Conservation (phyloP, 2,888 invertebrate species). For the Drosophila siamana region DNA sequence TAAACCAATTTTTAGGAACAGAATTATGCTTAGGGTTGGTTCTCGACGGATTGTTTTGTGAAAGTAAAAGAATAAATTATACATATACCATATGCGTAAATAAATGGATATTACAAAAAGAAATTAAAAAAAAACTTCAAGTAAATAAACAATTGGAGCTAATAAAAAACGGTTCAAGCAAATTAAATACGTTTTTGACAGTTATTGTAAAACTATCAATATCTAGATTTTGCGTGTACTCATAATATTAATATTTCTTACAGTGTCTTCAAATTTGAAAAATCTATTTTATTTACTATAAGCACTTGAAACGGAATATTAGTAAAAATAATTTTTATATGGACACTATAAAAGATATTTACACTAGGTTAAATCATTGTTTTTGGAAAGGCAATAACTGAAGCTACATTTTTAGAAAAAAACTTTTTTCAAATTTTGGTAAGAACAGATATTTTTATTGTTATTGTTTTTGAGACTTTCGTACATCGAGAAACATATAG, state of each 20-base stretch:
- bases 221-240: too few species aligned
- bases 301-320: too few species aligned
- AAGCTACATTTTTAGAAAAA: too few species aligned
- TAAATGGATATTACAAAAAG: constrained; percentile 28
- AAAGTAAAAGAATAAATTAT: constrained; percentile 20
- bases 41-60: constrained; percentile 23
- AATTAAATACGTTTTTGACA: constrained; percentile 20
- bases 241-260: too few species aligned
- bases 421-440: background rate
- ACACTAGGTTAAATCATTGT: too few species aligned
- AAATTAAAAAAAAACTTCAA: constrained; percentile 9
- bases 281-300: too few species aligned
- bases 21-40: constrained; percentile 30
- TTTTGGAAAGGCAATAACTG: too few species aligned
- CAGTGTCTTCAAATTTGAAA: too few species aligned
- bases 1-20: constrained; percentile 27
- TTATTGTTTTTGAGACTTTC: constrained; percentile 33
- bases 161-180: constrained; percentile 30
- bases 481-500: constrained; percentile 3
- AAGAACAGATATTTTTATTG: constrained; percentile 7
- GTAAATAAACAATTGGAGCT: constrained; percentile 44
- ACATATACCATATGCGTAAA: constrained; percentile 27
- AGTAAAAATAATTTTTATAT: too few species aligned
- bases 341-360: too few species aligned
- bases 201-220: too few species aligned